Base-by-base conservation (phyloP, 53 echinoderm and acorn worm species). In the Echinometra lucunter region DNA sequence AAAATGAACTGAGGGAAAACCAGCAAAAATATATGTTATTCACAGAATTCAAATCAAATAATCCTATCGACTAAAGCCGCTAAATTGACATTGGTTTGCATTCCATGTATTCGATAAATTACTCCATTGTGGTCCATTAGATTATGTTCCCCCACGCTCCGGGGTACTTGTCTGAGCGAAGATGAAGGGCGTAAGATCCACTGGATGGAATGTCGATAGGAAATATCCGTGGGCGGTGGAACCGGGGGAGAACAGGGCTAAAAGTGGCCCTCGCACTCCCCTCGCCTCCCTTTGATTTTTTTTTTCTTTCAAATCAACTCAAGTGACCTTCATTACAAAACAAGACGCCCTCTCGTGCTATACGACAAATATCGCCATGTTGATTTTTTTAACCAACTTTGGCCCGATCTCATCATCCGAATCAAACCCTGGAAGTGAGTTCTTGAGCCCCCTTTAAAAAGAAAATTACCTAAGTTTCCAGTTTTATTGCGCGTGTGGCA, bases 21-120 rank as follows among this genome's bases (percentile, higher is more conserved):
- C 49, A 85, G 21, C 42, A 44, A 44, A 28, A 30, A 15, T 44
- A 44, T 11, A 85, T 85, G 47, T 49, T 49, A 85, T 85, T 47
- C 30, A 85, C 47, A 85, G 47, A 49, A 45, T 45, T 85, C 85
- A 49, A 85, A 47, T 85, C 49, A 85, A 85, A 85, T 49, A 49
- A 85, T 49, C 28, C 30, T 16, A 85, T 85, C 85, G 85, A 85
- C 47, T 85, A 49, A 85, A 45, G 44, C 85, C 85, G 13, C 49
- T 49, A 85, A 85, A 85, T 85, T 85, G 85, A 85, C 85, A 47
- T 28, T 85, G 47, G 85, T 49, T 49, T 47, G 85, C 28, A 49
- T 53, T 85, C 44, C 28, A 85, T 4, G 85, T 85, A 47, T 45
- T 85, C 35, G 85, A 85, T 45, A 85, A 85, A 85, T 85, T 85